Base-by-base conservation (phyloP, 1,140 invertebrate genomes). In the Chrysopa pallens region DNA sequence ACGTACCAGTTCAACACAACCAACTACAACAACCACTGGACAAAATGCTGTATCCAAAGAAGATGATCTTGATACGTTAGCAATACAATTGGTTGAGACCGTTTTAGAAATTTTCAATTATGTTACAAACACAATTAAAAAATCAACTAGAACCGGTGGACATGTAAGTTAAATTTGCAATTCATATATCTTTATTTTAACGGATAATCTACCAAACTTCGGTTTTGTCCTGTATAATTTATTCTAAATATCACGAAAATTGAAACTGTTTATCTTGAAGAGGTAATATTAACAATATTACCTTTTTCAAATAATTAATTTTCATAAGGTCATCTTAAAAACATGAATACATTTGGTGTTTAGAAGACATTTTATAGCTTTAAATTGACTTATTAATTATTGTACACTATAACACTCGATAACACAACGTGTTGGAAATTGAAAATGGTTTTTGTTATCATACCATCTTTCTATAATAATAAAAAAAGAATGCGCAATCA, bases 71-170 rank as follows among this genome's bases (percentile, higher is more conserved):
- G 78, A 82, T 54, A 59, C 69, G 33, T 63, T 79, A 47, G 74
- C 77, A 1, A 76, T 80, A 2, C 72, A 69, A 2, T 61, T 84
- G 31, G 78, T 83, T 0, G 77, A 80, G 52, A 77, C 76, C 48
- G 74, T 76, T 55, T 58, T 89, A 36, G 82, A 84, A 59, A 78
- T 93, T 47, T 92, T 87, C 57, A 80, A 78, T 50, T 73, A 74
- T 45, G 78, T 92, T 31, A 80, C 83, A 4, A 74, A 73, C 47
- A 76, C 78, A 11, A 83, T 93, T 44, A 82, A 80, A 59, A 74
- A 74, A 39, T 91, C 87, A 6, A 87, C 87, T 1, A 68, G 88
- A 48, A 84, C 85, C 39, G 84, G 85, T 42, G 85, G 85, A 50
- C 82, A 85, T 64, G 83, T 87, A 68, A 78, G 74, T 69, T 28